A percentile compares a stretch with the other conserved stretches of the same genome.
These are phyloP conservation scores for Circaetus cinerascens DNA, from an alignment of 2,113 vertebrate genomes.

Conservation along the genomic window DNA sequence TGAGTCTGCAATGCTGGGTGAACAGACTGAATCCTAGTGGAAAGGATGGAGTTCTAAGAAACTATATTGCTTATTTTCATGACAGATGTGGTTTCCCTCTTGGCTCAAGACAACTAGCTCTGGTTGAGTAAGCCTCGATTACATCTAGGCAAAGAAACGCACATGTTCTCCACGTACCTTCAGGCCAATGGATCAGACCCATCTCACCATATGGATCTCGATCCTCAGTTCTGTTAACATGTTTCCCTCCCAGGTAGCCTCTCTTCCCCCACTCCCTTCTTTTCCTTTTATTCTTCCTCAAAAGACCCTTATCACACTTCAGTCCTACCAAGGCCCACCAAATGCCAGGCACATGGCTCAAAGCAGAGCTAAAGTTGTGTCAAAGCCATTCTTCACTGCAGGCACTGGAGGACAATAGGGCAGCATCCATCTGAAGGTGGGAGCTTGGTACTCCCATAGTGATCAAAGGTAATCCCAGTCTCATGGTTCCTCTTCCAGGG, in stretches of 20 bases:
- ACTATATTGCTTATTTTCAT: background rate
- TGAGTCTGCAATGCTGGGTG: background rate
- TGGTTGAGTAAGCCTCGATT: background rate
- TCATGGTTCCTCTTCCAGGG: background rate
- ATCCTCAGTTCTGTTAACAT: background rate
- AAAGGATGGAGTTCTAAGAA: background rate
- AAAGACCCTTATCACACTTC: background rate
- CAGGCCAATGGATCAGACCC: background rate
- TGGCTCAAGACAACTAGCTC: background rate
- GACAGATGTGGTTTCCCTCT: background rate
- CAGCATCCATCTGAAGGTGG: background rate
- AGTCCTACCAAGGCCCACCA: background rate
- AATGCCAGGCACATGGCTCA: background rate
- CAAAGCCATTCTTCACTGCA: background rate
- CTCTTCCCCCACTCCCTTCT: background rate
- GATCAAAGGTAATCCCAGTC: background rate
- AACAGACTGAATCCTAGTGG: background rate
- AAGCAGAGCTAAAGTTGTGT: background rate
- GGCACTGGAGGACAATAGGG: background rate
- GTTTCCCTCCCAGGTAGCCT: background rate
- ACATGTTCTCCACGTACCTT: background rate
- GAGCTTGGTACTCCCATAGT: background rate
- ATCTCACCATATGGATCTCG: background rate
- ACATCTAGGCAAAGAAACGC: background rate
- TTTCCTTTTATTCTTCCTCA: background rate